Percentiles rank a stretch among this genome's conserved stretches.
Evolutionary conservation across 2,113 vertebrate genomes (phyloP).

Genomic region (Hippocampus guttulatus): DNA sequence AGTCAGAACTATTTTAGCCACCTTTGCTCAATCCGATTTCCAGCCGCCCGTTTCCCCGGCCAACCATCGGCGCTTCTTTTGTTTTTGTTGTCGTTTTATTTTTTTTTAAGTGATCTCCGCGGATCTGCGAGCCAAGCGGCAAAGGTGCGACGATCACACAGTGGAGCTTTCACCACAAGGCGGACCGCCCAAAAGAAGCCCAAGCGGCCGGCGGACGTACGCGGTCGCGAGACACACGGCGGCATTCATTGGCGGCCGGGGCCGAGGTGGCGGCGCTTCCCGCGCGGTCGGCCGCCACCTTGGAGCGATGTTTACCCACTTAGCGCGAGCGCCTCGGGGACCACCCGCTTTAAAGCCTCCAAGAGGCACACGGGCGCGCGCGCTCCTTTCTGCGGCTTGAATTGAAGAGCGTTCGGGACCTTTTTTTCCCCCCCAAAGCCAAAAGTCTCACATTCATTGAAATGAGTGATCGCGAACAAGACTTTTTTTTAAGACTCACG

Average conservation of each 20-base stretch:
- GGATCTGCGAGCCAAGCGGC: constrained; percentile 23
- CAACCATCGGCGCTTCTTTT: background rate
- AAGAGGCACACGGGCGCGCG: background rate
- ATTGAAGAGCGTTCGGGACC: too few species aligned
- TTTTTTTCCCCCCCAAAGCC: too few species aligned
- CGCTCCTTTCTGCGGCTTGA: too few species aligned
- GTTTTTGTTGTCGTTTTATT: background rate
- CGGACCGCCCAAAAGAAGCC: background rate
- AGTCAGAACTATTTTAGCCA: background rate
- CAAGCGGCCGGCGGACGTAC: background rate
- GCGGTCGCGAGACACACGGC: constrained; percentile 23
- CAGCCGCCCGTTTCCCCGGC: background rate
- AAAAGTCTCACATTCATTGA: too few species aligned
- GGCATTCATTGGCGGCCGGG: constrained; percentile 42
- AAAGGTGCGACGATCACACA: constrained; percentile 16
- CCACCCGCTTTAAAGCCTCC: constrained; percentile 45
- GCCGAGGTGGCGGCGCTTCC: constrained; percentile 53
- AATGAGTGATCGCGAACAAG: too few species aligned
- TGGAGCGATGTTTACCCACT: constrained; percentile 63
- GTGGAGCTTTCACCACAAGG: constrained; percentile 1
- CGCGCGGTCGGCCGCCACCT: constrained; percentile 52
- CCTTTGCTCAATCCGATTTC: background rate
- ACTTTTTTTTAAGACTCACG: too few species aligned
- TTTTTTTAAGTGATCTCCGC: background rate
- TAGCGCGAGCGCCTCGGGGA: constrained; percentile 39